Base-by-base conservation (phyloP, 2,113 vertebrate species). In the Scolopax mira region DNA sequence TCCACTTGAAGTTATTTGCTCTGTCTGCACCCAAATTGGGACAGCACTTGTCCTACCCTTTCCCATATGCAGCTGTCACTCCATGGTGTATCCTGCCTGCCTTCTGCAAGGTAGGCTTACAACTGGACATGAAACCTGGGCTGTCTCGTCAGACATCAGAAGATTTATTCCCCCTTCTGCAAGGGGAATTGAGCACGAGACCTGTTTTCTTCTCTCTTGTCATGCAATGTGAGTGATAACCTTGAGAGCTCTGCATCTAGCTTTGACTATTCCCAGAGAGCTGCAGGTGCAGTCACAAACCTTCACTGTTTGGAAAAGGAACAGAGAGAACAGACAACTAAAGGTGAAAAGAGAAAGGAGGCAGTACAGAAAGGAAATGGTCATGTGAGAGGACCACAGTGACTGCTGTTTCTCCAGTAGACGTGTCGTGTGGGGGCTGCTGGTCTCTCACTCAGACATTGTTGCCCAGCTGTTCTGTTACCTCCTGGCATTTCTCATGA, bases 11-110 rank as follows among this genome's bases (percentile, higher is more conserved):
- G 57, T 58, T 21, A 9, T 66, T 77, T 73, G 37, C n/a, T 48
- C 7, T 61, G 2, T 33, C n/a, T 79, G 3, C 24, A 41, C 10
- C 7, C 60, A 42, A 2, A 64, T 4, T 0, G 0, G 19, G 23
- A 51, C 10, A 86, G 8, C 11, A 1, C 24, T 61, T 35, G 46
- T 90, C 41, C 46, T 58, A 3, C 19, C 17, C 27, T 62, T 75
- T 57, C 37, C 55, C 39, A 39, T 55, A 25, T 18, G 2, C n/a
- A 16, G 17, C 27, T 87, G 44, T 83, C 23, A 22, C 35, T 69
- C 16, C 0, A 0, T 46, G n/a, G 51, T 48, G 16, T 83, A 35
- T 75, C n/a, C 33, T 61, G 33, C 18, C 41, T 71, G 33, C 44
- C 67, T 57, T 22, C 69, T 75, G 67, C 79, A 55, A 14, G 31